Conservation (phyloP, 2,888 invertebrate genomes). For the Mythimna pallens region DNA sequence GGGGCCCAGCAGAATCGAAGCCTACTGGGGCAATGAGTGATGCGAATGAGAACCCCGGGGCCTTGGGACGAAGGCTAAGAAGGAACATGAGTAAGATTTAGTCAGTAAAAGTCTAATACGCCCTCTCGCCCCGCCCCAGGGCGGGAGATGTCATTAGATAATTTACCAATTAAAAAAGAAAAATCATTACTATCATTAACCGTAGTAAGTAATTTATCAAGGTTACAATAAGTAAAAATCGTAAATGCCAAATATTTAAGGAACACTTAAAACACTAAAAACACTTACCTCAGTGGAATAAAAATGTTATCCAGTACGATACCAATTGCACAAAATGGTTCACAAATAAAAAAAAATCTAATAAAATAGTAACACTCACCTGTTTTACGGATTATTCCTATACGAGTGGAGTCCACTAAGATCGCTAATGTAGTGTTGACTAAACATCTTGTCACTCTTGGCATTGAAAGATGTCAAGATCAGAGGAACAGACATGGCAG, state of each 20-base stretch:
- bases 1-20: too few relatives aligned
- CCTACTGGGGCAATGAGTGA: too few relatives aligned
- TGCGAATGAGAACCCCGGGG: too few relatives aligned
- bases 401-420: conserved; percentile 43
- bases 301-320: background rate
- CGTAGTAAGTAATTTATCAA: too few relatives aligned
- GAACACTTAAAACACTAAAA: background rate
- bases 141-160: too few relatives aligned
- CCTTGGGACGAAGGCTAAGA: too few relatives aligned
- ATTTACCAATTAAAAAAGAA: too few relatives aligned
- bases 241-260: background rate
- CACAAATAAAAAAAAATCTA: background rate
- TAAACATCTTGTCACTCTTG: conserved; percentile 20
- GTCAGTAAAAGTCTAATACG: too few relatives aligned
- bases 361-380: conserved; percentile 24
- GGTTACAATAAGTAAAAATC: too few relatives aligned
- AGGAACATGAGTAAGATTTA: too few relatives aligned
- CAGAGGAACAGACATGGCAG: conserved; percentile 17
- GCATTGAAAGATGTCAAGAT: conserved; percentile 10
- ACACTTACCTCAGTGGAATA: background rate
- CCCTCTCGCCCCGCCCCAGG: too few relatives aligned
- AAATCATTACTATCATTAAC: too few relatives aligned
- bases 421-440: conserved; percentile 41
- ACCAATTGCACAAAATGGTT: background rate
- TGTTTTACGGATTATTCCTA: conserved; percentile 3